Conservation (phyloP, 2,797 vertebrate species). For the Melanotaenia boesemani region DNA sequence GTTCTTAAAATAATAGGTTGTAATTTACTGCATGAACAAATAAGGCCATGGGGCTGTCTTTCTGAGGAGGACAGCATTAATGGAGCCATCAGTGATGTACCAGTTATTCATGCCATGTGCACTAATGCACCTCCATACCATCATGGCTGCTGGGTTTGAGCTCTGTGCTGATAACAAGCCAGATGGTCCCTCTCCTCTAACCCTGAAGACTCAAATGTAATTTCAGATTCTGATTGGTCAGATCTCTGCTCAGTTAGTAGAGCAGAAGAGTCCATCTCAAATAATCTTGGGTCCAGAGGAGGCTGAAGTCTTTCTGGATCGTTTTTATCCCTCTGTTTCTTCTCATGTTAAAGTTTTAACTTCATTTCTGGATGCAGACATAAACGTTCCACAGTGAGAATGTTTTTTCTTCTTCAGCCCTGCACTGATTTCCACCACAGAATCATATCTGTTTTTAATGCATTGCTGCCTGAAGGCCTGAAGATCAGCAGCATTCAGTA, state of each 20-base stretch:
- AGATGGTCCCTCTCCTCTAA: neutral
- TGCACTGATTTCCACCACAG: neutral
- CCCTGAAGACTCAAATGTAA: neutral
- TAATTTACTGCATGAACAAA: neutral
- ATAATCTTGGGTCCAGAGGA: neutral
- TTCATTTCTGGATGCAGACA: neutral
- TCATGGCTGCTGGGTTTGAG: neutral
- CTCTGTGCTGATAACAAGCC: neutral
- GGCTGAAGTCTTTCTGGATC: neutral
- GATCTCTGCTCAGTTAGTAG: too few relatives aligned
- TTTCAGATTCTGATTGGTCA: neutral
- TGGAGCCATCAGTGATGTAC: neutral
- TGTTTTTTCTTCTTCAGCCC: neutral
- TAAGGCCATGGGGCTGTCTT: neutral
- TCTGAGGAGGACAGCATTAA: neutral
- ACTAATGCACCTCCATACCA: neutral
- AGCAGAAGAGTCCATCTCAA: neutral
- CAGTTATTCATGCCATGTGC: neutral
- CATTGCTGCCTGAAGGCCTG: neutral
- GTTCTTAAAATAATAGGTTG: neutral
- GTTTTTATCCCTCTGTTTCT: neutral
- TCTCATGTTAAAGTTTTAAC: neutral
- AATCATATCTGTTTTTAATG: neutral
- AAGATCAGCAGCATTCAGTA: neutral
- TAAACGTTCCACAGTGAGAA: neutral